phyloP scores from a whole-genome alignment of 64 coral and sea anemone species.

The Anthopleura sola region DNA sequence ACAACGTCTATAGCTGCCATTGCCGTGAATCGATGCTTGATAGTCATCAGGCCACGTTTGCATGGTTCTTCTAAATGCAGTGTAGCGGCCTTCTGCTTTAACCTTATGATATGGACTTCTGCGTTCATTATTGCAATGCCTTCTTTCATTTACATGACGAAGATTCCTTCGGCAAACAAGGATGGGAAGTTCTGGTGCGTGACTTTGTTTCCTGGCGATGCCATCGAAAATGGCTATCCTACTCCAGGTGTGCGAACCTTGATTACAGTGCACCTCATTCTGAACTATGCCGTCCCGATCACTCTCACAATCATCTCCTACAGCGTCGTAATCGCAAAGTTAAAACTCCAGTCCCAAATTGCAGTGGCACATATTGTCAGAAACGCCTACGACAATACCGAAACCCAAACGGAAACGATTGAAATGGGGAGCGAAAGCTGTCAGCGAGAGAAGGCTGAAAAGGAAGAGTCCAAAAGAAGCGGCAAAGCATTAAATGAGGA shows the following conservation, averaged over 20 bases:
- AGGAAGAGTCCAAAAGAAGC: background rate
- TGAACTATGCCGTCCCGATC: constrained; percentile 20
- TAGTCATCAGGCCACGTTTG: background rate
- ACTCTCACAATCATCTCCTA: constrained; percentile 28
- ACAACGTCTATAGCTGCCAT: constrained; percentile 36
- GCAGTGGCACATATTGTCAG: background rate
- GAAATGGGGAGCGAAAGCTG: background rate
- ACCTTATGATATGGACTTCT: background rate
- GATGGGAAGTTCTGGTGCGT: constrained; percentile 7
- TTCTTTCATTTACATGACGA: constrained; percentile 5
- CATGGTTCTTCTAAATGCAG: background rate
- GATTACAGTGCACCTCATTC: background rate
- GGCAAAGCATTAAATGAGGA: background rate
- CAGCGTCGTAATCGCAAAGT: constrained; percentile 1
- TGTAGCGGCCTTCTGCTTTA: background rate
- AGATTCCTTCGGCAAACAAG: background rate
- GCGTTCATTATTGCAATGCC: constrained; percentile 10
- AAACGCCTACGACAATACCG: background rate
- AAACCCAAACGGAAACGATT: background rate
- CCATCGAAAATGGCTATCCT: background rate
- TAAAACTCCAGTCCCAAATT: background rate
- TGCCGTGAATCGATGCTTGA: constrained; percentile 48
- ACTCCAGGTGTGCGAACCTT: background rate
- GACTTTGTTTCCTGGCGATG: background rate
- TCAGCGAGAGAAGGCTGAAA: background rate